Evolutionary conservation across 2,888 invertebrate species (phyloP), one percentile per base, ranked within the genome.

Genomic region (Yponomeuta cagnagella): DNA sequence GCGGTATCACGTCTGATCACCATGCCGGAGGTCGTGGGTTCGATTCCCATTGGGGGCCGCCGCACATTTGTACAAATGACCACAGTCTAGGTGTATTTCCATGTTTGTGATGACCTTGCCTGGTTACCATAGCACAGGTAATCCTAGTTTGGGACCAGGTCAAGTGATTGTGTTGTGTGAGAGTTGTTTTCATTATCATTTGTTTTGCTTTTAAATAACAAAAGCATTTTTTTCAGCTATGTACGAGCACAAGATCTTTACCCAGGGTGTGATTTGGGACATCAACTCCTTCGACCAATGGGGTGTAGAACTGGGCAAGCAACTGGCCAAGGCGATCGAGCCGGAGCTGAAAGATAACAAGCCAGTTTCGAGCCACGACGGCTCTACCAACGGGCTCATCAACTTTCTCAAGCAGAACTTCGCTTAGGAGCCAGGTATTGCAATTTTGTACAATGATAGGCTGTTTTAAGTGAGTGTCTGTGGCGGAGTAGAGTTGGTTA

Each of bases 281-380:
- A 98, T 99, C 83, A 99, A 99, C 88, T 99, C 99, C 0, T 99
- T 96, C 87, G 99, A 99, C 93, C 99, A 99, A 83, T 99, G 99
- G 99, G 99, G 99, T 58, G 99, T 99, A 70, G 99, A 99, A 88
- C 94, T 99, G 76, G 99, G 99, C 70, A 99, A 99, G 86, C 98
- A 99, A 84, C 90, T 99, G 77, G 99, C 99, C 0, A 99, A 99
- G 90, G 97, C 96, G n/a, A 99, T 99, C 76, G 98, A 99, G 84
- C 97, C 98, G 0, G 99, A 99, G 85, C 90, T 99, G 68, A 93
- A 94, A 73, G 94, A 94, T 79, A 89, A 90, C 37, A 93, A 90
- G 64, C 93, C 94, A 0, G 94, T 96, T 15, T 91, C 94, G 37
- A 94, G 94, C 65, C 99, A 99, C 84, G 99, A 99, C 87, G 94